These are phyloP conservation scores for Microcebus murinus DNA, from an alignment of 2,113 vertebrate genomes.

Conservation along the genomic window DNA sequence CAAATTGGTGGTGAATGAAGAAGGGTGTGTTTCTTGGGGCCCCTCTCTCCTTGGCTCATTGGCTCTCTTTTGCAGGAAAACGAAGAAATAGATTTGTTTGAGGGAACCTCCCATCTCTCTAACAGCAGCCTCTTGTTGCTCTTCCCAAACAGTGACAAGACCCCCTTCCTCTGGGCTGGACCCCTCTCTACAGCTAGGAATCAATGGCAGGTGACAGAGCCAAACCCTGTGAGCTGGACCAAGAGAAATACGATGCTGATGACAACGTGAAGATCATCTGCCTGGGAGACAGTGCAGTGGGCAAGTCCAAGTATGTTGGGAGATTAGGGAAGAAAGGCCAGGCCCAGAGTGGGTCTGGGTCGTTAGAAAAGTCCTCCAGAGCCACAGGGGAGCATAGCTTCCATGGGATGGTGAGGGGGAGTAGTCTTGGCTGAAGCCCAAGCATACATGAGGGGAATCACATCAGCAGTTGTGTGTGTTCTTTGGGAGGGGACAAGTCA, in stretches of 20 bases:
- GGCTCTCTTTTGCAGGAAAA: background rate
- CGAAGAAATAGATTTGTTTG: background rate
- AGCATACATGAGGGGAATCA: background rate
- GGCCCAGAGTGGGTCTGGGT: background rate
- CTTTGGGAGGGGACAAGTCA: background rate
- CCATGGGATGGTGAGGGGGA: background rate
- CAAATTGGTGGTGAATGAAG: background rate
- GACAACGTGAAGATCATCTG: slow-evolving; percentile 97
- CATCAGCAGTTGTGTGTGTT: background rate
- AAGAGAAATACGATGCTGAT: slow-evolving; percentile 89
- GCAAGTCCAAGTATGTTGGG: slow-evolving; percentile 95
- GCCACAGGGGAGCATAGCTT: background rate
- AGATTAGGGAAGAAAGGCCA: background rate
- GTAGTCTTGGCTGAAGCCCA: background rate
- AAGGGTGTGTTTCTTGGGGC: background rate
- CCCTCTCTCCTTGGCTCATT: background rate
- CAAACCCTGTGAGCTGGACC: slow-evolving; percentile 83
- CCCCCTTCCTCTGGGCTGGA: background rate
- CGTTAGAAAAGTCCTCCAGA: background rate
- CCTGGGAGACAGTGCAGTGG: slow-evolving; percentile 96
- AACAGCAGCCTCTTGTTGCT: background rate
- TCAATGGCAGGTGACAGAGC: slow-evolving; percentile 85
- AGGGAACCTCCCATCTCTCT: background rate
- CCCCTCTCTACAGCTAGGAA: background rate
- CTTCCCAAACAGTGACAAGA: slow-evolving; percentile 7